Percentiles rank a stretch among this genome's conserved stretches.
Conservation (phyloP, 2,888 invertebrate species). For the Neocrepidodera transversa region DNA sequence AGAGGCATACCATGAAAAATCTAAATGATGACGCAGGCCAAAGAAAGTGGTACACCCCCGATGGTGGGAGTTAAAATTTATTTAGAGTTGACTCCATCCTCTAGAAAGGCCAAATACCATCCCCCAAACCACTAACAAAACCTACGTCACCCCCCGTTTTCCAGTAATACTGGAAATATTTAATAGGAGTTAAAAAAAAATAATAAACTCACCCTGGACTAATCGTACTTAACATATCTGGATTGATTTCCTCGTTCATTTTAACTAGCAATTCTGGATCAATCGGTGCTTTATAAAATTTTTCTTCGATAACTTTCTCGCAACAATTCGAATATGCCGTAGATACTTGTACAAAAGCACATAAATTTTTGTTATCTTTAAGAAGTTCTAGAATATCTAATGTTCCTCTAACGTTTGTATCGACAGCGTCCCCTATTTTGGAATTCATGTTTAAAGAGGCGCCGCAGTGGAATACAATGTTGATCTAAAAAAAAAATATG, state of each 20-base stretch:
- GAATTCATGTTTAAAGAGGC: conserved; percentile 49
- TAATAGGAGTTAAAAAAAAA: no score
- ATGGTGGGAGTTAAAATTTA: no score
- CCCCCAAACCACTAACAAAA: no score
- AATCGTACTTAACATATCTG: conserved; percentile 39
- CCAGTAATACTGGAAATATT: no score
- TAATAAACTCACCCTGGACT: conserved; percentile 41
- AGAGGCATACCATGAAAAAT: no score
- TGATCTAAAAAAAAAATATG: conserved; percentile 36
- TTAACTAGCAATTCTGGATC: conserved; percentile 56
- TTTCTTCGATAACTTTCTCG: conserved; percentile 56
- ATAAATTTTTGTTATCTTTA: conserved; percentile 36
- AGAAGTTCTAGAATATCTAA: conserved; percentile 44
- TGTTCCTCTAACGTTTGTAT: conserved; percentile 48
- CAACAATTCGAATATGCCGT: conserved; percentile 56
- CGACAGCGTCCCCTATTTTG: conserved; percentile 43
- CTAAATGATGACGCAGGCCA: no score
- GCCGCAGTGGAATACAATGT: conserved; percentile 50
- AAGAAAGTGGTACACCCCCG: no score
- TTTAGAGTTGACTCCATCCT: no score
- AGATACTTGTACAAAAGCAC: conserved; percentile 55
- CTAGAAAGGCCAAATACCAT: no score
- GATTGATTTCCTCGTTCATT: conserved; percentile 47
- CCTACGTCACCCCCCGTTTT: no score
- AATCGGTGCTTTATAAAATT: conserved; percentile 58